Base-by-base conservation (phyloP, 2,113 vertebrate genomes). In the Otus sunia region DNA sequence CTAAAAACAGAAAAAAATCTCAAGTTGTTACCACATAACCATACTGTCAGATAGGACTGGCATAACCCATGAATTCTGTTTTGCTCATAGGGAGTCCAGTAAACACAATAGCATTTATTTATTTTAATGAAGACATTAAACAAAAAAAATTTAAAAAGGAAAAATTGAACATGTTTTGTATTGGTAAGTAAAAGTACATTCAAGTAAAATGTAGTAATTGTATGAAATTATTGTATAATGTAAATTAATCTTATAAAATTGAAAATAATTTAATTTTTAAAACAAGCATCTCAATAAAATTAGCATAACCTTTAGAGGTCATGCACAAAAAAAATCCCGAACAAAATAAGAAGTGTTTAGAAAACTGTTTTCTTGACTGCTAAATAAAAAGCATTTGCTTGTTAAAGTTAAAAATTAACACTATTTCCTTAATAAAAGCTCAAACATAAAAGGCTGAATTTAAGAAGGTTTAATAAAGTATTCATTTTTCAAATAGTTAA, bases 311-410 rank as follows among this genome's bases (percentile, higher is more conserved):
- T 59, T 50, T 43, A 62, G 20, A 41, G 37, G 37, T 25, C 19
- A 19, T 27, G 10, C 1, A 53, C 18, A 8, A n/a, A 60, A 62
- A 62, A 66, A 58, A 14, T 1, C 6, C 1, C 2, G 5, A 56
- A 19, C 13, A 56, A 72, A 59, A 11, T 4, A 58, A 43, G 4
- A 62, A 30, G 8, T 41, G 2, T 39, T 47, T 10, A 45, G 2
- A 86, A 26, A 0, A 77, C 4, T 4, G 41, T 53, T 50, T 80
- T 88, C 60, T 39, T 69, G 17, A 79, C 50, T 13, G 2, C n/a
- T 26, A 88, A 75, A 47, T 23, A 19, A 63, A 88, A 67, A 69
- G 2, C 8, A 68, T 58, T 82, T 89, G 72, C 17, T n/a, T 88
- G 5, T 39, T 79, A 58, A 72, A 68, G 8, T 26, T 49, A 32